Conservation (phyloP, 2,113 vertebrate genomes). For the Puma concolor region DNA sequence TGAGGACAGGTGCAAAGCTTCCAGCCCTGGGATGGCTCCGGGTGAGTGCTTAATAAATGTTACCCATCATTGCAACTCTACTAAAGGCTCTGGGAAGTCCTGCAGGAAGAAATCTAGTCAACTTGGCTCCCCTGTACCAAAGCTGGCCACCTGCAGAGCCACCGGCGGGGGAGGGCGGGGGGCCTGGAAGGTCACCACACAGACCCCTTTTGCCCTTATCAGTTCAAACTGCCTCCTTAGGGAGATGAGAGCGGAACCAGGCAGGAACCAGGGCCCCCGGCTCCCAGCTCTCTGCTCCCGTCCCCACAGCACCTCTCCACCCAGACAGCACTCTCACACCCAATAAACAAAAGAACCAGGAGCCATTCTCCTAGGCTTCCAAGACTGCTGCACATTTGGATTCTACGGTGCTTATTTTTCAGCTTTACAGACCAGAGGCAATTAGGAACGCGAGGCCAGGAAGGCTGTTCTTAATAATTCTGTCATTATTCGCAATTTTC, state of each 20-base stretch:
- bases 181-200: accelerated
- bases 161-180: accelerated
- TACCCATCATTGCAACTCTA: accelerated
- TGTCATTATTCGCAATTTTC: constrained; percentile 69
- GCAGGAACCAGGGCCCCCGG: accelerated
- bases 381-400: background rate
- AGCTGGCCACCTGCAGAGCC: background rate
- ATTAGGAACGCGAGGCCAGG: constrained; percentile 60
- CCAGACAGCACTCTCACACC: background rate
- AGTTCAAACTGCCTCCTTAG: accelerated
- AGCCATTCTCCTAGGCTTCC: background rate
- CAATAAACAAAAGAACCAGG: background rate
- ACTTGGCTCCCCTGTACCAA: background rate
- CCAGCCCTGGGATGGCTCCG: background rate
- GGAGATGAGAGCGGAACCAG: accelerated
- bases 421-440: constrained; percentile 55
- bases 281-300: accelerated
- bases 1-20: accelerated
- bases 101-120: accelerated
- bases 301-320: background rate
- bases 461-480: constrained; percentile 59
- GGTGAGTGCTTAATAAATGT: background rate
- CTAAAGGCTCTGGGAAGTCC: background rate
- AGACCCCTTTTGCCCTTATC: accelerated
- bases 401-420: background rate